Base-by-base conservation (phyloP, 2,888 invertebrate species). In the Beris chalybata region DNA sequence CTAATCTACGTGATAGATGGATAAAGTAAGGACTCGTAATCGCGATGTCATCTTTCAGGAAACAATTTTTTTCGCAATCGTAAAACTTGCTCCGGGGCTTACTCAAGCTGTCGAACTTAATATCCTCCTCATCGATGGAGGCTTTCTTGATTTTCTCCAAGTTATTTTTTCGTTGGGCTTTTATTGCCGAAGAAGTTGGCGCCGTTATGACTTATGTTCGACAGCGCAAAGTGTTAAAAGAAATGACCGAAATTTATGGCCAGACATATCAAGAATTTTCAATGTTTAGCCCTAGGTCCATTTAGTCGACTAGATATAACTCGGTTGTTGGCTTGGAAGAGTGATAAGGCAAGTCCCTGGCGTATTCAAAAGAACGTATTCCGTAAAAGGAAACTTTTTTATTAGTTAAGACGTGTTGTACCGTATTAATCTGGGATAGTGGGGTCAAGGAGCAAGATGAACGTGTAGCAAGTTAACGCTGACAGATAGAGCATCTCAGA, bases 191-290 rank as follows among this genome's bases (percentile, higher is more conserved):
- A 38, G 53, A 53, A 53, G 29, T 53, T 53, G 53, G 53, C 53
- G 53, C 53, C 53, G 30, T 53, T 53, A 53, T 53, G 53, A 53
- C 53, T 53, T 53, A 53, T 53, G 53, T 53, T 53, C 29, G 53
- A 53, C 29, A 22, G 53, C 53, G 29, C 9, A 30, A 53, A 53
- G 53, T 53, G 53, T 53, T 53, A 53, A 53, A 29, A 53, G 15
- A 53, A 53, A 53, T 22, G 13, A 29, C 29, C 22, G 12, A 13
- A 48, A 48, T 48, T 11, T 48, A 48, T 48, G 6, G 48, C 48
- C 38, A 38, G 38, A 38, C 38, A 38, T 38, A 38, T 38, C 38
- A 38, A 38, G 38, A 38, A 38, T 38, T 38, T 38, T 38, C 38
- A 38, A 38, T 38, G 38, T 38, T 38, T 38, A 9, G 38, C 38